Evolutionary conservation across 2,797 vertebrate species (phyloP).

Genomic region (Gymnoscopelus microlampas): DNA sequence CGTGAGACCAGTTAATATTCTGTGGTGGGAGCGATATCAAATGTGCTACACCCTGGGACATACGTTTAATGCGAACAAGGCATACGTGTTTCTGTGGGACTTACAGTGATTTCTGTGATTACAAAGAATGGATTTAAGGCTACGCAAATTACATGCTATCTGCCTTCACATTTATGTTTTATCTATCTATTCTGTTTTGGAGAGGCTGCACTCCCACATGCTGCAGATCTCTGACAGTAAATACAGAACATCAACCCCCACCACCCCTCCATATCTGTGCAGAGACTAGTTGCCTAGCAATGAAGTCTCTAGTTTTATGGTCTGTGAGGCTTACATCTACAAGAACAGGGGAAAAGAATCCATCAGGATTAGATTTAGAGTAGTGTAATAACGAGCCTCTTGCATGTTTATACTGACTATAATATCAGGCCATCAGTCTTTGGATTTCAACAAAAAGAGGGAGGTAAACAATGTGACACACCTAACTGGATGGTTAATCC

Average conservation of each 20-base stretch:
- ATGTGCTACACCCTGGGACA: conserved; percentile 12
- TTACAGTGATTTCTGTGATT: no score
- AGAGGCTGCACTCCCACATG: conserved; percentile 73
- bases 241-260: conserved; percentile 54
- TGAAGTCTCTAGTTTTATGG: conserved; percentile 84
- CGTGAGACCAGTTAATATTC: conserved; percentile 47
- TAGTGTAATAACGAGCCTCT: conserved; percentile 58
- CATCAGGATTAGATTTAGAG: conserved; percentile 72
- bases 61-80: conserved; percentile 47
- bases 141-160: conserved; percentile 53
- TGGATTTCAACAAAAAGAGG: conserved; percentile 36
- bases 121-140: conserved; percentile 56
- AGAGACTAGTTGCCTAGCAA: conserved; percentile 88
- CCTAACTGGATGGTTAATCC: conserved; percentile 37
- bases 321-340: conserved; percentile 76
- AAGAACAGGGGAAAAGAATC: conserved; percentile 62
- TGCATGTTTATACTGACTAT: conserved; percentile 41
- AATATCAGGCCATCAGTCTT: conserved; percentile 35
- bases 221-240: conserved; percentile 73
- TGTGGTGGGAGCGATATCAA: conserved; percentile 25
- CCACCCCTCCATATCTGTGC: conserved; percentile 68
- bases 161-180: conserved; percentile 33
- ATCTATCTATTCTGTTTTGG: conserved; percentile 66
- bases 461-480: conserved; percentile 42
- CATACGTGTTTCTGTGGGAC: conserved; percentile 49